A percentile compares a stretch with the other conserved stretches of the same genome.
These are phyloP conservation scores for Fregetta grallaria DNA, from an alignment of 2,113 vertebrate genomes.

Conservation along the genomic window DNA sequence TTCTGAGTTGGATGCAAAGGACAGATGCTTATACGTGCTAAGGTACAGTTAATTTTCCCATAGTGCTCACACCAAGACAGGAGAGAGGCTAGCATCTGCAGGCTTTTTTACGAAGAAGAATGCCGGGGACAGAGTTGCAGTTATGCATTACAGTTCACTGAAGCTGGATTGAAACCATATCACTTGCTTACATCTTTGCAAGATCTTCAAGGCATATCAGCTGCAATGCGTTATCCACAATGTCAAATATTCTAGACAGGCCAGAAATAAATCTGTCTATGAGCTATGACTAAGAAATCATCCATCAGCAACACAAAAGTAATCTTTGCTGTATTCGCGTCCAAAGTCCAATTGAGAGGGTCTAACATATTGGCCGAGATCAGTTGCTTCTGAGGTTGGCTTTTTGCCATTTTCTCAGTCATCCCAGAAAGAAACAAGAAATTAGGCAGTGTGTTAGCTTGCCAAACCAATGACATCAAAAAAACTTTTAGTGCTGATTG, in stretches of 20 bases:
- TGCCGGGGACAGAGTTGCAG: background rate
- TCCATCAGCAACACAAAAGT: conserved; percentile 44
- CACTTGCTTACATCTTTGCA: conserved; percentile 34
- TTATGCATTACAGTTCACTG: background rate
- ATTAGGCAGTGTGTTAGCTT: background rate
- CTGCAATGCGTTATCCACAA: conserved; percentile 34
- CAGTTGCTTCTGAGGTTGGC: background rate
- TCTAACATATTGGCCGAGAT: background rate
- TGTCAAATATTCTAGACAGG: conserved; percentile 44
- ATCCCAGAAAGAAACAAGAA: background rate
- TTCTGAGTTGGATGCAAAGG: background rate
- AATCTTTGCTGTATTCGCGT: background rate
- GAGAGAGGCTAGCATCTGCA: background rate
- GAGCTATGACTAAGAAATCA: conserved; percentile 39
- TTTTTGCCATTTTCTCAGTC: conserved; percentile 11
- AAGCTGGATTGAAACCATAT: conserved; percentile 13
- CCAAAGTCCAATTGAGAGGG: background rate
- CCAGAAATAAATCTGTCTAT: conserved; percentile 47
- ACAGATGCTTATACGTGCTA: background rate
- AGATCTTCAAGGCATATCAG: conserved; percentile 43
- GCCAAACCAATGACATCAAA: background rate
- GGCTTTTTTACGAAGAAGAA: background rate
- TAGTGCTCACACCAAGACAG: background rate
- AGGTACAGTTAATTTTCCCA: background rate
- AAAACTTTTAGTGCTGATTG: background rate